Conservation (phyloP, 2,797 vertebrate genomes). For the Lacerta agilis region DNA sequence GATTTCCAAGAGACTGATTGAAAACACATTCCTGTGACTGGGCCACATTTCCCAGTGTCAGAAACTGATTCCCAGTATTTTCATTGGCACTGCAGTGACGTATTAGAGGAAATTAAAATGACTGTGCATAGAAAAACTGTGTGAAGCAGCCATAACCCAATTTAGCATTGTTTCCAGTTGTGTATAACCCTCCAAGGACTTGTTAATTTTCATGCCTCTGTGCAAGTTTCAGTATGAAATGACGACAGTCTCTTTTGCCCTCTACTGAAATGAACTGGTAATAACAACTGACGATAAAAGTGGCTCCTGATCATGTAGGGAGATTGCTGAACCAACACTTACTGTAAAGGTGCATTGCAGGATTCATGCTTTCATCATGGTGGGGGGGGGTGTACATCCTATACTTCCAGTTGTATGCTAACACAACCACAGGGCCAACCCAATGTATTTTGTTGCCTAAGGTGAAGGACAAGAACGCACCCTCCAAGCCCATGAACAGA, state of each 20-base stretch:
- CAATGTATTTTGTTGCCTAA: not conserved
- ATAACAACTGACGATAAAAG: constrained; percentile 67
- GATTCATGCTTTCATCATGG: not conserved
- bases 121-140: not conserved
- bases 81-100: constrained; percentile 39
- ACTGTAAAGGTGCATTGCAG: not conserved
- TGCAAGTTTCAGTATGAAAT: constrained; percentile 48
- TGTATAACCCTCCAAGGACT: constrained; percentile 46
- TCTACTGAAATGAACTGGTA: constrained; percentile 73
- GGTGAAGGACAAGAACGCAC: not conserved
- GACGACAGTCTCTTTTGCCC: constrained; percentile 76
- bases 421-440: not conserved
- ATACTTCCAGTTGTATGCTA: not conserved
- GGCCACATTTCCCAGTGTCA: constrained; percentile 24
- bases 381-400: too few species aligned
- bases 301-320: not conserved
- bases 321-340: not conserved
- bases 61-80: constrained; percentile 28
- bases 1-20: constrained; percentile 19
- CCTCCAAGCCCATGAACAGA: not conserved
- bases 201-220: constrained; percentile 55
- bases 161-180: constrained; percentile 50
- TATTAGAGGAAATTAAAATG: constrained; percentile 61
- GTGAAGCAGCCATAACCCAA: constrained; percentile 35
- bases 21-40: constrained; percentile 6